Evolutionary conservation across 2,888 invertebrate genomes (phyloP).

Genomic region (Hyppa rectilinea): DNA sequence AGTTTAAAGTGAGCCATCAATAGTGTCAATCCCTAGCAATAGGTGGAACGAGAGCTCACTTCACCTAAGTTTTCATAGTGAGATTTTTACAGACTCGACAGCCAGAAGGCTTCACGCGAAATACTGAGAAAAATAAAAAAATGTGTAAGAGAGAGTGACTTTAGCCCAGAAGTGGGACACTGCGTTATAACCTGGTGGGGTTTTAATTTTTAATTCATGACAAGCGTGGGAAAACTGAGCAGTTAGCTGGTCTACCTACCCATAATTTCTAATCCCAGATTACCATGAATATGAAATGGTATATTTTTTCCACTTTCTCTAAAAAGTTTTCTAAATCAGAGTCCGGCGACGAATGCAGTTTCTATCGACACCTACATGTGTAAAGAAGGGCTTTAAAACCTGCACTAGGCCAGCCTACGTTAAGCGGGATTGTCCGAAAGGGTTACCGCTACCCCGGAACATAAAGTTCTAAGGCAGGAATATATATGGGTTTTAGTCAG

Average conservation of each 20-base stretch:
- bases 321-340: constrained; percentile 47
- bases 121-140: not conserved
- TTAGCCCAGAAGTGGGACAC: not conserved
- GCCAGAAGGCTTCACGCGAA: not conserved
- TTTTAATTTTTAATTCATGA: constrained; percentile 39
- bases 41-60: no score
- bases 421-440: no score
- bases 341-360: constrained; percentile 32
- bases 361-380: constrained; percentile 2
- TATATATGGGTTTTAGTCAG: no score
- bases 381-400: constrained; percentile 34
- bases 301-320: constrained; percentile 54
- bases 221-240: constrained; percentile 32
- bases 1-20: no score
- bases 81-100: no score
- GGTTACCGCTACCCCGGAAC: no score
- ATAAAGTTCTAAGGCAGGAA: no score
- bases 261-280: constrained; percentile 52
- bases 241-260: not conserved
- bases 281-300: constrained; percentile 29
- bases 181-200: not conserved
- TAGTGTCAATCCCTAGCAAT: no score
- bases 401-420: not conserved
- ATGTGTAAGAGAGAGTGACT: not conserved
- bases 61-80: no score